These are phyloP conservation scores for Aphidius ervi DNA, from an alignment of 1,140 invertebrate genomes.

Conservation along the genomic window DNA sequence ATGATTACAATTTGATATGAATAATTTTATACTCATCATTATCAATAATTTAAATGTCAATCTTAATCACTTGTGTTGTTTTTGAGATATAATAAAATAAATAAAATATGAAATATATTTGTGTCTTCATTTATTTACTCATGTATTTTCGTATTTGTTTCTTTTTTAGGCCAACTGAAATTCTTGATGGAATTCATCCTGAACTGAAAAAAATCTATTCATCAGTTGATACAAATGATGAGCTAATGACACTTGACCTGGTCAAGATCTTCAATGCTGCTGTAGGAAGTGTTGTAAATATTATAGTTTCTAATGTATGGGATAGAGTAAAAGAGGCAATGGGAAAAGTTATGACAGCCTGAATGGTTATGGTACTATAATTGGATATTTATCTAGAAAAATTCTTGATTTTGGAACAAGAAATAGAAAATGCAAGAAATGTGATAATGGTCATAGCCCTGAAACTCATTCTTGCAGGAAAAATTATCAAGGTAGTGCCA, in stretches of 20 bases:
- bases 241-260: not conserved
- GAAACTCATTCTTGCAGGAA: constrained; percentile 1
- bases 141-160: not conserved
- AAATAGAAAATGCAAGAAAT: constrained; percentile 7
- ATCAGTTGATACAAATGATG: not conserved
- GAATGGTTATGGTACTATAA: constrained; percentile 4
- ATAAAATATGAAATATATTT: too few species aligned
- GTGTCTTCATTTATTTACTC: too few species aligned
- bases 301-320: constrained; percentile 10
- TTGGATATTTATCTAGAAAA: not conserved
- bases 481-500: constrained; percentile 8
- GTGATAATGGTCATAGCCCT: not conserved
- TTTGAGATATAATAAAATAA: too few species aligned
- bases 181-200: constrained; percentile 2
- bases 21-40: too few species aligned
- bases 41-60: too few species aligned
- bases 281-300: not conserved
- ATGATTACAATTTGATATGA: too few species aligned
- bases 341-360: constrained; percentile 1
- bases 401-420: constrained; percentile 1
- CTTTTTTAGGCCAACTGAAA: not conserved
- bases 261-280: not conserved
- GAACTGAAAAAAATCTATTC: not conserved
- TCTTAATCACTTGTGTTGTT: too few species aligned
- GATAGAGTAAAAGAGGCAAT: not conserved